Evolutionary conservation across 2,888 invertebrate genomes (phyloP), one percentile per base, ranked within the genome.

Genomic region (Xylophagus ater): DNA sequence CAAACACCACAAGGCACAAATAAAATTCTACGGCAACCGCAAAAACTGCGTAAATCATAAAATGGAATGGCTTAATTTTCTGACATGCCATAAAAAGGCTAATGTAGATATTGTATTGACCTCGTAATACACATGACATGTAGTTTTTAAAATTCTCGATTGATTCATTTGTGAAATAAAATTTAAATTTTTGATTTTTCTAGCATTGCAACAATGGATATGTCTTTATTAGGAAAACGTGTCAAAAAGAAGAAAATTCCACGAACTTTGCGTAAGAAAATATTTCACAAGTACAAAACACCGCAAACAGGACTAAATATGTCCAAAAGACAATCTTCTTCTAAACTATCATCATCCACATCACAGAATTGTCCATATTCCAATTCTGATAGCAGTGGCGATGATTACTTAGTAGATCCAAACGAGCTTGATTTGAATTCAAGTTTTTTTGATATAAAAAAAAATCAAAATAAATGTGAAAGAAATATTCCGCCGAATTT

Each of bases 341-440:
- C 33, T 10, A 39, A n/a, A 12, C 33, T 26, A 25, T 34, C 36
- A 23, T 9, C 12, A 4, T 19, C 14, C n/a, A 4, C 15, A 23
- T n/a, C 19, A 2, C n/a, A 28, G 4, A 9, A 8, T 3, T 24
- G 13, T 19, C n/a, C 25, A 12, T 15, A 36, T 9, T 62, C 63
- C 9, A 9, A 49, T 31, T 53, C 51, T 1, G 49, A 48, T 4
- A 66, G 67, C 41, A 73, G 74, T 42, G 72, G 70, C 42, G 66
- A 66, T 29, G 69, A 72, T 45, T 72, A 73, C 52, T 53, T 74
- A 23, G 66, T 72, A 5, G 61, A 70, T 39, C 66, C 70, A 1
- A 62, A 67, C 41, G 65, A 74, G 50, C 56, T 75, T 9, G 68
- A 76, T 57, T 55, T 74, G 4, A 63, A 67, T 42, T 73, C 73